Evolutionary conservation across 92 coral and sea anemone genomes (phyloP), one percentile per base, ranked within the genome.

Genomic region (Paramuricea clavata): DNA sequence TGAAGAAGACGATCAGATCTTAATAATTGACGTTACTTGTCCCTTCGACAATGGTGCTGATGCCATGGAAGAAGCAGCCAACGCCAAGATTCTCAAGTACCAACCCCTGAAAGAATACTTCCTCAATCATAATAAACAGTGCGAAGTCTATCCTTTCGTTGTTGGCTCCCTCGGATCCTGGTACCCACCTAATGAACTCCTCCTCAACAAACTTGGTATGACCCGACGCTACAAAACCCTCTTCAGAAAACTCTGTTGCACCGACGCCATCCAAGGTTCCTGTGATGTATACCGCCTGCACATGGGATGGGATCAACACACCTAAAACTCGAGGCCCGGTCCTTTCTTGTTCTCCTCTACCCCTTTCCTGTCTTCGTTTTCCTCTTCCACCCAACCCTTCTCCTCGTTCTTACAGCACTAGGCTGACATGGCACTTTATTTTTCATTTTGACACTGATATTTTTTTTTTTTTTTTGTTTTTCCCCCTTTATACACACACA

Each of bases 41-140:
- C 87, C 87, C 13, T 82, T 82, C 42, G 87, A 82, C 15, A 82
- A 82, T 65, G 87, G 39, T 35, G 64, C 77, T 10, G 67, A 44
- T 5, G 77, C 87, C 41, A 64, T 82, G 33, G 62, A n/a, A 8
- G 70, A 49, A 34, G 83, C 68, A 7, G 83, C 64, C 8, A 25
- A 52, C 12, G 43, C 39, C 12, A 78, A 78, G 22, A 12, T 78
- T n/a, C 33, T 11, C 42, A 78, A 78, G 39, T 78, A 78, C 62
- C 42, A 25, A 4, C 23, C 11, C 16, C 83, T 49, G 16, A 78
- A 78, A 23, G 65, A 78, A 25, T 70, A 78, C 27, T 78, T 78
- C 62, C 44, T 39, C 10, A 10, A 39, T 4, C 10, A 4, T 10
- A 39, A 10, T 39, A 39, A 39, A 39, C 10, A 4, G 4, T 39